phyloP scores from a whole-genome alignment of 2,888 invertebrate genomes.

The Danaus chrysippus region DNA sequence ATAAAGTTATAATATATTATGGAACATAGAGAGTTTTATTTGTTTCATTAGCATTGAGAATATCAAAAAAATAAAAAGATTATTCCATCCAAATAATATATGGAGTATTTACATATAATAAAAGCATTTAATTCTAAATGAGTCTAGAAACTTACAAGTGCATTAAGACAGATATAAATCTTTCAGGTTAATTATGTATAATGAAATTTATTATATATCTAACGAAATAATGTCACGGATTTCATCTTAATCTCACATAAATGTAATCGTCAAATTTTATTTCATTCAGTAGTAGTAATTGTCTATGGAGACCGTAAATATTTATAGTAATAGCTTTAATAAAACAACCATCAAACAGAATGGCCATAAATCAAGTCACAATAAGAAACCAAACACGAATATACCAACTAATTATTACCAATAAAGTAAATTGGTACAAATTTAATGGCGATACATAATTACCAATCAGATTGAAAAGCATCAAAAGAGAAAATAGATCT shows the following conservation, averaged over 20 bases:
- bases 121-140: too few relatives aligned
- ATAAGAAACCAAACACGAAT: neutral
- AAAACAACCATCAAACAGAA: neutral
- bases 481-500: constrained; percentile 31
- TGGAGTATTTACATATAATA: too few relatives aligned
- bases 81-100: too few relatives aligned
- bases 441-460: constrained; percentile 27
- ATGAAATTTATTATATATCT: too few relatives aligned
- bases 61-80: too few relatives aligned
- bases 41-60: too few relatives aligned
- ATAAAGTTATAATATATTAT: too few relatives aligned
- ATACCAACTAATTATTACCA: constrained; percentile 6
- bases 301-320: neutral
- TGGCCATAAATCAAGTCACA: constrained; percentile 3
- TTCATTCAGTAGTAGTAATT: neutral
- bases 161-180: too few relatives aligned
- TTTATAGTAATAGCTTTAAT: neutral
- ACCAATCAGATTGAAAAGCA: constrained; percentile 33
- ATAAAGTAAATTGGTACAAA: constrained; percentile 21
- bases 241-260: neutral
- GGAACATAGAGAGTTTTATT: too few relatives aligned
- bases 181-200: too few relatives aligned
- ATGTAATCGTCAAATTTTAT: neutral
- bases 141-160: too few relatives aligned
- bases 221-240: too few relatives aligned